Conservation (phyloP, 1,140 invertebrate species). For the Trinorchestia longiramus region DNA sequence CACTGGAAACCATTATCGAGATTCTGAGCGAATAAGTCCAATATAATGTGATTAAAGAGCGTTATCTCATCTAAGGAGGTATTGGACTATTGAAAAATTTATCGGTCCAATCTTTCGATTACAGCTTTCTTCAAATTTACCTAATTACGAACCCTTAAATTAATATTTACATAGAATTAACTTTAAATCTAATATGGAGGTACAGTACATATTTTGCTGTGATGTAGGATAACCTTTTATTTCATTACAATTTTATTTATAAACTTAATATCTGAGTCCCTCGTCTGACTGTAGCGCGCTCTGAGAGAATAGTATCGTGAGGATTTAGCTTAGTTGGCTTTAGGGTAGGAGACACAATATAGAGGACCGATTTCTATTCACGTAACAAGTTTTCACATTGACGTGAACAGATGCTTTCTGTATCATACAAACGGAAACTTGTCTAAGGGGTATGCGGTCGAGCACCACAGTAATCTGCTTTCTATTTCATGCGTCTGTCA, state of each 20-base stretch:
- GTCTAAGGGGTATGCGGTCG: neutral
- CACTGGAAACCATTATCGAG: conserved; percentile 13
- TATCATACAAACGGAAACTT: neutral
- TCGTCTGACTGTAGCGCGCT: neutral
- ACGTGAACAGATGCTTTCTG: neutral
- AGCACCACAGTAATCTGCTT: neutral
- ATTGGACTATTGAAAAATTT: neutral
- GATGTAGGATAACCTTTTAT: neutral
- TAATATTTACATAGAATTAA: too few relatives aligned
- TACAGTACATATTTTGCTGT: neutral
- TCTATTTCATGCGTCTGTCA: neutral
- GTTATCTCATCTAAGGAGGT: neutral
- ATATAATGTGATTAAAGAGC: neutral
- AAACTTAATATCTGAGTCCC: neutral
- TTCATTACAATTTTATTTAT: neutral
- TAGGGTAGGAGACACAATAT: neutral
- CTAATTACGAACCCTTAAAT: too few relatives aligned
- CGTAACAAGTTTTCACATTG: neutral
- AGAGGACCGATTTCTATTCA: neutral
- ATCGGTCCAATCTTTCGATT: neutral
- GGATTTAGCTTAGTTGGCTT: neutral
- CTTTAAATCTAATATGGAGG: too few relatives aligned
- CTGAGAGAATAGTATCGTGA: neutral
- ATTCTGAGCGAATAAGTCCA: neutral
- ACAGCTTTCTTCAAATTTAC: neutral